Evolutionary conservation across 2,113 vertebrate genomes (phyloP), one percentile per base, ranked within the genome.

Genomic region (Alexandromys fortis): DNA sequence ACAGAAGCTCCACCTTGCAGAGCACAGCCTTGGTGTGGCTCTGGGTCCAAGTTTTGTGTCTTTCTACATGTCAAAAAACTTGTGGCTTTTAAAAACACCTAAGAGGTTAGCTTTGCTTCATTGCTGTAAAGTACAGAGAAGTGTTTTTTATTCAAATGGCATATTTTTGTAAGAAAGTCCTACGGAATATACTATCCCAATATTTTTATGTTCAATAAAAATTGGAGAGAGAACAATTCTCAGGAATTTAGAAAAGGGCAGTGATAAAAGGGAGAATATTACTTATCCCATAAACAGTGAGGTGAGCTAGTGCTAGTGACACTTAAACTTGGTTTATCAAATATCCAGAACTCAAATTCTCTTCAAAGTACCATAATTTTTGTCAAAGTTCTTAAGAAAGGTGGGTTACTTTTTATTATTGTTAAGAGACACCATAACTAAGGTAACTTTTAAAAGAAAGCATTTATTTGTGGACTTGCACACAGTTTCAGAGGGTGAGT

Each of bases 61-160:
- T 52, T 79, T 94, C 65, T 47, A 16, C 73, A 19, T 72, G 24
- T 78, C 7, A 63, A 21, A 38, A 91, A 91, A 68, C 30, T 42
- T 70, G 30, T 67, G 33, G 30, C 35, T 11, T 94, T 91, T 94
- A 70, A 61, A 21, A 61, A 81, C 42, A 91, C 65, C 70, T 92
- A 21, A 91, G 49, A 92, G 33, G 55, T 77, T 86, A 93, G 70
- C 78, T 79, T 93, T 92, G 90, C 13, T 61, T 47, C 38, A 42
- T 3, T 93, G 5, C 63, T 81, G 0, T 22, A 81, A 76, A 93
- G 81, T 22, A 92, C 1, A 70, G 26, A 78, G 82, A 86, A 63
- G 19, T 9, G 2, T 65, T 63, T 63, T 63, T 65, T 73, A 90
- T 24, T 94, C 8, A 90, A 83, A 38, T 14, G 14, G 7, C 35